A percentile compares a stretch with the other conserved stretches of the same genome.
Evolutionary conservation across 53 echinoderm and acorn worm genomes (phyloP).

Genomic region (Antedon mediterranea): DNA sequence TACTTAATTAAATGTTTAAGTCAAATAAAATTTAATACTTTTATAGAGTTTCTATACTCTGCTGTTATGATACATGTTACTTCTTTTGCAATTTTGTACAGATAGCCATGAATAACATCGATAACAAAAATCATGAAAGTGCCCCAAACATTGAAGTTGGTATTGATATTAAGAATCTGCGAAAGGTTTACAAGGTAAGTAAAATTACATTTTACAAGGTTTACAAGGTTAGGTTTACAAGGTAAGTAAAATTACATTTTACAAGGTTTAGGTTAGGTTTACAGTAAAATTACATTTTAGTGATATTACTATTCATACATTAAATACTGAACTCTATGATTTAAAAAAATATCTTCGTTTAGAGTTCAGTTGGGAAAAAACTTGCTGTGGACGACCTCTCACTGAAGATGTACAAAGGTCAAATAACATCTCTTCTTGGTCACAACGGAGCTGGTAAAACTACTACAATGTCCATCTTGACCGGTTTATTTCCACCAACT

Average conservation of each 20-base stretch:
- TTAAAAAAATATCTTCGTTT: no score
- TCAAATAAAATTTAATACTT: no score
- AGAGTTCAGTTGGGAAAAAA: conserved; percentile 93
- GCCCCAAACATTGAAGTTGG: conserved; percentile 56
- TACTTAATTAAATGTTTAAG: no score
- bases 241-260: conserved; percentile 18
- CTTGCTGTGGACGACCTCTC: conserved; percentile 85
- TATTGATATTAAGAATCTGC: conserved; percentile 56
- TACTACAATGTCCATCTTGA: conserved; percentile 98
- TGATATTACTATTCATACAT: no score
- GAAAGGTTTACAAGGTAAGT: conserved; percentile 93
- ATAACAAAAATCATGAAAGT: conserved; percentile 40
- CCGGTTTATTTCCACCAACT: conserved; percentile 91
- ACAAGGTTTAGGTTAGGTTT: no score
- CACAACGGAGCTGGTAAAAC: conserved; percentile 99
- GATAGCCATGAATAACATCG: not conserved
- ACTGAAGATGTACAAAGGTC: conserved; percentile 92
- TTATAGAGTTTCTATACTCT: no score
- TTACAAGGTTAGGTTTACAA: no score
- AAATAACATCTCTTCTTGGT: conserved; percentile 90
- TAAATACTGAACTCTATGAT: no score
- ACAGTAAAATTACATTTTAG: no score
- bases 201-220: no score
- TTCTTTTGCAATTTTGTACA: no score
- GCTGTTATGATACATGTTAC: no score